Conservation (phyloP, 1,140 invertebrate species). For the Phocides pigmalion region DNA sequence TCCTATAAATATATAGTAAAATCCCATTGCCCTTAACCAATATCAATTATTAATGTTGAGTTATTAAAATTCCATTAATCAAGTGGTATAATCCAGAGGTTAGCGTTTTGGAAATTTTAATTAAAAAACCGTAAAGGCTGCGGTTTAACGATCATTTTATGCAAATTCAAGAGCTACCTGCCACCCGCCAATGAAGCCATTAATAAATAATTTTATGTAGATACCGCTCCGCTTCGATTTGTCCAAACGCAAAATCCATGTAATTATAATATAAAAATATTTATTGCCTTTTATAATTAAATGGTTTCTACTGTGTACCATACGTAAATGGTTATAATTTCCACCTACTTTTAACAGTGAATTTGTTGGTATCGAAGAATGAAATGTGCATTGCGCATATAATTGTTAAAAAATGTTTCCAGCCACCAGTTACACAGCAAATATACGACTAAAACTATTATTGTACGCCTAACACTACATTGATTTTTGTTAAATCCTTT, state of each 20-base stretch:
- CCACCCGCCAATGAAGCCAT: slow-evolving; percentile 43
- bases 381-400: too few species aligned
- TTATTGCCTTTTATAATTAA: not conserved
- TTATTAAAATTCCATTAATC: slow-evolving; percentile 50
- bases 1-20: too few species aligned
- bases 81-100: slow-evolving; percentile 49
- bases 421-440: too few species aligned
- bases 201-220: slow-evolving; percentile 48
- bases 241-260: not conserved
- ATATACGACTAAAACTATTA: too few species aligned
- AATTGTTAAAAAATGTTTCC: too few species aligned
- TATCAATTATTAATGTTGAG: slow-evolving; percentile 11
- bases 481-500: too few species aligned
- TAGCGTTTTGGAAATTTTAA: slow-evolving; percentile 58
- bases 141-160: slow-evolving; percentile 63
- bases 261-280: not conserved
- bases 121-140: slow-evolving; percentile 52
- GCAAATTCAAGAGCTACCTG: slow-evolving; percentile 55
- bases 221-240: slow-evolving; percentile 3
- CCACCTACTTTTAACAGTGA: too few species aligned
- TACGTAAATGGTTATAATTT: too few species aligned
- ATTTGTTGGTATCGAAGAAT: too few species aligned
- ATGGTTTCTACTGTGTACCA: not conserved
- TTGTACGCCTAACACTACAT: too few species aligned
- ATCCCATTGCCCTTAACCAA: not conserved